These are phyloP conservation scores for Alca torda DNA, from an alignment of 2,797 vertebrate species.

Conservation along the genomic window DNA sequence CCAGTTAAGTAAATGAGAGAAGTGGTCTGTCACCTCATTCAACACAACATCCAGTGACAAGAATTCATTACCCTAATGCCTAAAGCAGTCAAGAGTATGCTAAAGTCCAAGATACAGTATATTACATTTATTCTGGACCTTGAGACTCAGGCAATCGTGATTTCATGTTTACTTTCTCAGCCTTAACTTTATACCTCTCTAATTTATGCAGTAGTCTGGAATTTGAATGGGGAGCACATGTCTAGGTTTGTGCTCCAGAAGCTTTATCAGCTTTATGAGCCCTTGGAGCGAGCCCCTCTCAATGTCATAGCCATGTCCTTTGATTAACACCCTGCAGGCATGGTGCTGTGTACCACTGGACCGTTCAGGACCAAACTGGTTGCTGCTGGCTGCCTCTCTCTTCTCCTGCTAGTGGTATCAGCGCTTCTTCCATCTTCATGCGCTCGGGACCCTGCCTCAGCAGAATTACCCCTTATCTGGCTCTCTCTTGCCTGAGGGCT, in stretches of 20 bases:
- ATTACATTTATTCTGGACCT: not conserved
- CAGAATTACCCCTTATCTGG: not conserved
- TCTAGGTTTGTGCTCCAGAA: not conserved
- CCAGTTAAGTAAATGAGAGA: not conserved
- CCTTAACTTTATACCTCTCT: not conserved
- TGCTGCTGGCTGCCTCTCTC: not conserved
- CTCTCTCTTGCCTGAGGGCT: not conserved
- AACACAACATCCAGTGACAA: not conserved
- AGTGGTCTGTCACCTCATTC: not conserved
- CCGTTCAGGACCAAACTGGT: not conserved
- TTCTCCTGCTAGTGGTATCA: not conserved
- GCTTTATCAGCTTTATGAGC: not conserved
- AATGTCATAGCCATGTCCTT: not conserved
- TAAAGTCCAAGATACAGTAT: not conserved
- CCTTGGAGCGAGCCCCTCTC: not conserved
- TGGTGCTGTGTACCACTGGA: not conserved
- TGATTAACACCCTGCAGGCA: fast-evolving
- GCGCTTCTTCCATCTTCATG: not conserved
- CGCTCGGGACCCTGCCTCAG: not conserved
- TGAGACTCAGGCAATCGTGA: not conserved
- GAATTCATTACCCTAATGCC: not conserved
- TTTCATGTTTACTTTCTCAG: not conserved
- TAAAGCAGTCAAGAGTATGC: not conserved
- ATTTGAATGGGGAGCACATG: not conserved
- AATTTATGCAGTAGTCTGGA: not conserved